phyloP scores from a whole-genome alignment of 2,113 vertebrate genomes.

The Crotalus horridus region DNA sequence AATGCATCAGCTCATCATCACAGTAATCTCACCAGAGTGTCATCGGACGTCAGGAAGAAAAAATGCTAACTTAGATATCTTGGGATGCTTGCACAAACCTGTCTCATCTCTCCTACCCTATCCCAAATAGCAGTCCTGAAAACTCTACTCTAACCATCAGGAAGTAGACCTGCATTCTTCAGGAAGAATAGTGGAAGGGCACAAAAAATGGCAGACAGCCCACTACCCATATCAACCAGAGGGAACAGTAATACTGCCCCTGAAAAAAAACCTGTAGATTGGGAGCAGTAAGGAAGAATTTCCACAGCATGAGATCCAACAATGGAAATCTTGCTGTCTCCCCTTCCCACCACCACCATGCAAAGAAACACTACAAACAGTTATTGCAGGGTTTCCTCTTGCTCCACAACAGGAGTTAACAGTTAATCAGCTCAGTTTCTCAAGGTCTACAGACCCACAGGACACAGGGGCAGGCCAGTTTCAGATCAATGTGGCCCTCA shows the following conservation, averaged over 20 bases:
- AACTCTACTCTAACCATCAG: neutral
- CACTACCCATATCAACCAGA: neutral
- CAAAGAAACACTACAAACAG: neutral
- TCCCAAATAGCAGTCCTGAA: neutral
- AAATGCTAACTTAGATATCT: neutral
- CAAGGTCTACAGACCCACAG: neutral
- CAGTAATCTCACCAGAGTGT: neutral
- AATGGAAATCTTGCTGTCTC: neutral
- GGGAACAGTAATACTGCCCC: neutral
- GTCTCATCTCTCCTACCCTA: neutral
- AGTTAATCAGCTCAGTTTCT: neutral
- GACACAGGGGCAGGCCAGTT: neutral
- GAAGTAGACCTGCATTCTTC: neutral
- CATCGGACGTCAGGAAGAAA: neutral
- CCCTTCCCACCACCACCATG: neutral
- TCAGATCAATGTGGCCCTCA: neutral
- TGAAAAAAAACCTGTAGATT: neutral
- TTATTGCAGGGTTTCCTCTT: neutral
- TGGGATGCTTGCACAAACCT: neutral
- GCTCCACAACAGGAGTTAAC: neutral
- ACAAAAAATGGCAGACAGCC: neutral
- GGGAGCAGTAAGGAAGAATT: neutral
- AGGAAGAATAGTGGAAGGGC: neutral
- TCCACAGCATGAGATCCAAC: neutral
- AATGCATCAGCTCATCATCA: neutral